Evolutionary conservation across 1,140 invertebrate species (phyloP).

Genomic region (Micrasema longulum): DNA sequence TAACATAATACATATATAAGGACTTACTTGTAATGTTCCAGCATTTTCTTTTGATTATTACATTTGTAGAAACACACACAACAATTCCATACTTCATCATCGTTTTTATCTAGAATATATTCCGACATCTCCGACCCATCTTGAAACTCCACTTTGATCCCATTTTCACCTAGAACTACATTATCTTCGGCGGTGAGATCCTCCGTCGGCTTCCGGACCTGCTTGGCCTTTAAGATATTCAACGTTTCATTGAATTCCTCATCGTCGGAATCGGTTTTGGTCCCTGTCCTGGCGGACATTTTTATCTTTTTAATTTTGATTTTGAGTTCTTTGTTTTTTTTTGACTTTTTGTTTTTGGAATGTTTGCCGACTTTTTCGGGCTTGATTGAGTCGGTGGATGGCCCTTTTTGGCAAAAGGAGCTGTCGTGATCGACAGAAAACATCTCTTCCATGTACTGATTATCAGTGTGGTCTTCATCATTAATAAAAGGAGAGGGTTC

Average conservation of each 20-base stretch:
- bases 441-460: neutral
- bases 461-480: conserved; percentile 2
- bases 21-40: conserved; percentile 64
- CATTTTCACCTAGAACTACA: neutral
- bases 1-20: too few relatives aligned
- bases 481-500: conserved; percentile 21
- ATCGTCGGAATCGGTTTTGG: conserved; percentile 39
- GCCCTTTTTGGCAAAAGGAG: neutral
- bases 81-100: conserved; percentile 55
- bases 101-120: neutral
- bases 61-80: conserved; percentile 63
- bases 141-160: conserved; percentile 10
- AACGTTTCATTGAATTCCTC: conserved; percentile 21
- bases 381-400: neutral
- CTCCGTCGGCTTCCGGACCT: conserved; percentile 3
- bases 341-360: conserved; percentile 57
- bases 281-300: conserved; percentile 2
- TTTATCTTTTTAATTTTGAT: conserved; percentile 37
- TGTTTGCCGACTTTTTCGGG: conserved; percentile 36
- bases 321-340: conserved; percentile 51
- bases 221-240: conserved; percentile 34
- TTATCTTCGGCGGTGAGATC: neutral
- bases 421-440: neutral
- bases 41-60: conserved; percentile 55
- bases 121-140: conserved; percentile 8